phyloP scores from a whole-genome alignment of 2,113 vertebrate species.

The Danionella cerebrum region DNA sequence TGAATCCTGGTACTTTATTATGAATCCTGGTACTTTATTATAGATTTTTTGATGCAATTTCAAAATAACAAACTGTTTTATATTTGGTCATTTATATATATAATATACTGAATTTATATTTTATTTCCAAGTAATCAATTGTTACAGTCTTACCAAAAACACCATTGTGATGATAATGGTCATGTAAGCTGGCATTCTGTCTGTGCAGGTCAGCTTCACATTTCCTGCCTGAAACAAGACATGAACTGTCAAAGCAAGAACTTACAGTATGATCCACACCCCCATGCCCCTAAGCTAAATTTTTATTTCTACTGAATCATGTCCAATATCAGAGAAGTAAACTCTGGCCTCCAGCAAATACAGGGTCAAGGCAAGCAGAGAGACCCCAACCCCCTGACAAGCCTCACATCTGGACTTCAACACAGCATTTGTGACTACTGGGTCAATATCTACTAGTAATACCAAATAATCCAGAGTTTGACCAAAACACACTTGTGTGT shows the following conservation, averaged over 20 bases:
- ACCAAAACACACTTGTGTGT: no score
- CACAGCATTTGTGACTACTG: constrained; percentile 9
- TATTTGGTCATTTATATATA: no score
- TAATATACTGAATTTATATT: no score
- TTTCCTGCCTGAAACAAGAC: constrained; percentile 68
- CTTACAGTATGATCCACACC: constrained; percentile 3
- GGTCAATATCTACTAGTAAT: constrained; percentile 14
- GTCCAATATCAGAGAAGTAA: background rate
- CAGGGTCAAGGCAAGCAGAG: background rate
- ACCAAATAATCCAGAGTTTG: constrained; percentile 7
- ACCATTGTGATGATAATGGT: constrained; percentile 75
- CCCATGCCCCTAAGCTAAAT: no score
- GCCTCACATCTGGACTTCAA: constrained; percentile 7
- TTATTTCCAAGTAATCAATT: no score
- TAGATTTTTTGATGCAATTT: no score
- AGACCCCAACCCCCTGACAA: background rate
- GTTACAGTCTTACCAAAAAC: constrained; percentile 90
- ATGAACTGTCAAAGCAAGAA: background rate
- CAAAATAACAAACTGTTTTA: no score
- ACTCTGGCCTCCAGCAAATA: background rate
- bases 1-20: no score
- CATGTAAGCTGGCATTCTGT: constrained; percentile 85
- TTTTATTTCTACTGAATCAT: background rate
- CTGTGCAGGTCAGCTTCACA: constrained; percentile 89
- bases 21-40: no score